Percentiles rank a stretch among this genome's conserved stretches.
Conservation (phyloP, 2,888 invertebrate species). For the Dilophus febrilis region DNA sequence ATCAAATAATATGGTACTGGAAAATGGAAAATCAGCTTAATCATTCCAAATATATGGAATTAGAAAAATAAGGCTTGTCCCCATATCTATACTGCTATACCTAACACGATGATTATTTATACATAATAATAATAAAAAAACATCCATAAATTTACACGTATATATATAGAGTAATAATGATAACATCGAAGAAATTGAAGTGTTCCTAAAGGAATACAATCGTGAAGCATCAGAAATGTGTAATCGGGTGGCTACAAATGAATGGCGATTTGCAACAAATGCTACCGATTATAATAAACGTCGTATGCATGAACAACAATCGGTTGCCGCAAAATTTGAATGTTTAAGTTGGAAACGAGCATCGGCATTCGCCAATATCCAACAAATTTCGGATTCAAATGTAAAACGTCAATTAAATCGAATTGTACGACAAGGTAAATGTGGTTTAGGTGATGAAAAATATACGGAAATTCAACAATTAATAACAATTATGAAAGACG, state of each 20-base stretch:
- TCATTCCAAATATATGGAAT: too few relatives aligned
- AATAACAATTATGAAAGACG: slow-evolving; percentile 62
- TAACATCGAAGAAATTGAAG: slow-evolving; percentile 47
- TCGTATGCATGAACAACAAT: slow-evolving; percentile 53
- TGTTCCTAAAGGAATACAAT: slow-evolving; percentile 56
- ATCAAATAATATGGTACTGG: too few relatives aligned
- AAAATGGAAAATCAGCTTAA: too few relatives aligned
- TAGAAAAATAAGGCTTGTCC: too few relatives aligned
- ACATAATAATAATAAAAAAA: too few relatives aligned
- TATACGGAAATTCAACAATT: slow-evolving; percentile 48
- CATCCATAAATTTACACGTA: too few relatives aligned
- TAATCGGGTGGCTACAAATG: slow-evolving; percentile 49
- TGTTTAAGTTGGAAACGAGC: slow-evolving; percentile 58
- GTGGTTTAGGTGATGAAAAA: slow-evolving; percentile 57
- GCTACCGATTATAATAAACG: slow-evolving; percentile 53
- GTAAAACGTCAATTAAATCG: slow-evolving; percentile 50
- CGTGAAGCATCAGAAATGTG: slow-evolving; percentile 55
- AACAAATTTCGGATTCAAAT: slow-evolving; percentile 45
- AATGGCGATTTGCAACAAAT: slow-evolving; percentile 63
- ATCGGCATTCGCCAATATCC: slow-evolving; percentile 44
- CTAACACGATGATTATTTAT: too few relatives aligned
- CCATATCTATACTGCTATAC: too few relatives aligned
- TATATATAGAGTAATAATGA: slow-evolving; percentile 4
- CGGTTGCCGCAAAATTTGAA: slow-evolving; percentile 53
- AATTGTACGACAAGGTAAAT: slow-evolving; percentile 51